Percentiles rank a stretch among this genome's conserved stretches.
These are phyloP conservation scores for Lycaon pictus DNA, from an alignment of 2,113 vertebrate species.

Conservation along the genomic window DNA sequence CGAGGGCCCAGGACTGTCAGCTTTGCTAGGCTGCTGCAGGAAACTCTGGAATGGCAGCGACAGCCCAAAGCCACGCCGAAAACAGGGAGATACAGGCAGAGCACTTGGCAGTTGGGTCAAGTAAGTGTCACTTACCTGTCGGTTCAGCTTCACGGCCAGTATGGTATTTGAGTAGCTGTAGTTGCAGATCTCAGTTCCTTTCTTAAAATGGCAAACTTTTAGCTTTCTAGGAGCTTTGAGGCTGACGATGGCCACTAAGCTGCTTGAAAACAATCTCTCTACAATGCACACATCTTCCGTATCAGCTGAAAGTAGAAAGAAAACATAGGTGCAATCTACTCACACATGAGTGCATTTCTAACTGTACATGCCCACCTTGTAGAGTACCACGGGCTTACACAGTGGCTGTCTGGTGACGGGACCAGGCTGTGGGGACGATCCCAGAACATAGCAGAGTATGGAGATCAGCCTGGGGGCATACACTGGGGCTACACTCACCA, in stretches of 20 bases:
- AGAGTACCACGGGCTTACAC: accelerated
- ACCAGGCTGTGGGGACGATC: not conserved
- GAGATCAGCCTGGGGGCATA: not conserved
- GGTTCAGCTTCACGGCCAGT: slow-evolving; percentile 97
- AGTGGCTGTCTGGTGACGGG: accelerated
- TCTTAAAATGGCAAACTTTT: slow-evolving; percentile 99
- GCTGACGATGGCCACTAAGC: slow-evolving; percentile 98
- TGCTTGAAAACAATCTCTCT: slow-evolving; percentile 98
- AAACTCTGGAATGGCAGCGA: not conserved
- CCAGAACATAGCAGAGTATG: not conserved
- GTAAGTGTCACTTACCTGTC: slow-evolving; percentile 91
- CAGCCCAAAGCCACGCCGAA: not conserved
- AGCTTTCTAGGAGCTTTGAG: slow-evolving; percentile 99
- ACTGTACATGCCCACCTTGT: accelerated
- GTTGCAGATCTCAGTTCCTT: slow-evolving; percentile 99
- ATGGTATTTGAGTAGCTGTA: slow-evolving; percentile 99
- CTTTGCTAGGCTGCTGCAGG: not conserved
- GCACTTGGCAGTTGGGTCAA: accelerated
- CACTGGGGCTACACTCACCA: accelerated
- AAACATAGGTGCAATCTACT: not conserved
- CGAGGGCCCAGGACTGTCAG: not conserved
- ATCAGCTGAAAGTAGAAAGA: slow-evolving; percentile 89
- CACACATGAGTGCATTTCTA: not conserved
- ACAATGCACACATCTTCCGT: slow-evolving; percentile 99
- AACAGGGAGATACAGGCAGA: accelerated